Percentiles rank a stretch among this genome's conserved stretches.
These are phyloP conservation scores for Premnoplex brunnescens DNA, from an alignment of 2,797 vertebrate genomes.

Conservation along the genomic window DNA sequence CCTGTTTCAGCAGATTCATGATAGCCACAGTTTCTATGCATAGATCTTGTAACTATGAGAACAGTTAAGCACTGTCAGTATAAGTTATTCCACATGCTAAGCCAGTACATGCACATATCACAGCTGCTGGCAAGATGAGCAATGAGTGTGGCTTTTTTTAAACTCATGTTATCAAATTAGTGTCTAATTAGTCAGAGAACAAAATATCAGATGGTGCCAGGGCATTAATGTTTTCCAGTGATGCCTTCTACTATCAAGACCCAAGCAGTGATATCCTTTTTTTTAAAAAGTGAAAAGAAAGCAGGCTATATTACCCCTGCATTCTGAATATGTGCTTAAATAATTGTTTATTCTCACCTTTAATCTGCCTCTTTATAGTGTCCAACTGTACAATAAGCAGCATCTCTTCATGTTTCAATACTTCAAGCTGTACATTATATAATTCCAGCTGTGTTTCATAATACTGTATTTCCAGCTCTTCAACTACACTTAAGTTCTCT, in stretches of 20 bases:
- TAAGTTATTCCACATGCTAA: not conserved
- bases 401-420: conserved; percentile 91
- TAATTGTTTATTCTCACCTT: conserved; percentile 78
- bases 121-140: not conserved
- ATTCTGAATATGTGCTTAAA: not conserved
- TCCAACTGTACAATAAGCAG: conserved; percentile 88
- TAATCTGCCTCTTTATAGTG: conserved; percentile 86
- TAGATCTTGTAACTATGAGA: not conserved
- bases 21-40: not conserved
- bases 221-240: not conserved
- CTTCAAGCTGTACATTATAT: conserved; percentile 90
- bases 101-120: not conserved
- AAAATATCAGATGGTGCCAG: not conserved
- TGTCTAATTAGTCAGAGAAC: not conserved
- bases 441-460: conserved; percentile 91
- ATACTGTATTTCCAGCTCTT: conserved; percentile 89
- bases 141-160: not conserved
- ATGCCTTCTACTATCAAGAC: not conserved
- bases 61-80: not conserved
- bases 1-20: not conserved
- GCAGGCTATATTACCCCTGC: not conserved
- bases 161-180: not conserved
- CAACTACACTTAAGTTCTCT: conserved; percentile 69
- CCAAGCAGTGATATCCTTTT: not conserved
- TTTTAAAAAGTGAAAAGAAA: not conserved